These are phyloP conservation scores for Malacoraja senta DNA, from an alignment of 2,797 vertebrate genomes.

Conservation along the genomic window DNA sequence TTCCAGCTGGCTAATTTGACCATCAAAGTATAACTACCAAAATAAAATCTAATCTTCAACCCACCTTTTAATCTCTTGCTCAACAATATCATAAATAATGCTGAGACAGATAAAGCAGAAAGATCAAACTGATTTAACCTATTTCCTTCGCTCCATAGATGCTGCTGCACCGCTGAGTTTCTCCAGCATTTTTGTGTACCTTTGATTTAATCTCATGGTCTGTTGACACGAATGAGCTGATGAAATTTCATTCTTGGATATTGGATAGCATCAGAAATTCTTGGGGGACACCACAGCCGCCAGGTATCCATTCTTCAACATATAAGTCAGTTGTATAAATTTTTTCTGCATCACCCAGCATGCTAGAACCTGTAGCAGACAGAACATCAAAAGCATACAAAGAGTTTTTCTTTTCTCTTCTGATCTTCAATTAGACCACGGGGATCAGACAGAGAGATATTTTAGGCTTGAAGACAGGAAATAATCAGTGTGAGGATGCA, in stretches of 20 bases:
- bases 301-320: conserved; percentile 11
- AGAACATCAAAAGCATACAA: conserved; percentile 20
- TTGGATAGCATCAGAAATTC: background rate
- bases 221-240: background rate
- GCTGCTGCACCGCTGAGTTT: no score
- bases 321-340: background rate
- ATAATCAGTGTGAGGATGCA: background rate
- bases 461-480: conserved; percentile 6
- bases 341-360: background rate
- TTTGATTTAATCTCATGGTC: background rate
- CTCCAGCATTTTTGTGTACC: no score
- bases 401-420: background rate
- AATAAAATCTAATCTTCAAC: conserved; percentile 16
- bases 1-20: background rate
- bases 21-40: background rate
- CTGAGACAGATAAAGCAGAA: background rate
- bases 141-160: no score
- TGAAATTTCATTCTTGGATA: conserved; percentile 24
- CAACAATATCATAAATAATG: background rate
- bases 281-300: background rate
- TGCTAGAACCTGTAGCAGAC: conserved; percentile 6
- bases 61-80: background rate
- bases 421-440: conserved; percentile 11
- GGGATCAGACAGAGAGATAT: conserved; percentile 16
- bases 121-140: conserved; percentile 2